Conservation (phyloP, 2,888 invertebrate species). For the Pristionchus arcanus region DNA sequence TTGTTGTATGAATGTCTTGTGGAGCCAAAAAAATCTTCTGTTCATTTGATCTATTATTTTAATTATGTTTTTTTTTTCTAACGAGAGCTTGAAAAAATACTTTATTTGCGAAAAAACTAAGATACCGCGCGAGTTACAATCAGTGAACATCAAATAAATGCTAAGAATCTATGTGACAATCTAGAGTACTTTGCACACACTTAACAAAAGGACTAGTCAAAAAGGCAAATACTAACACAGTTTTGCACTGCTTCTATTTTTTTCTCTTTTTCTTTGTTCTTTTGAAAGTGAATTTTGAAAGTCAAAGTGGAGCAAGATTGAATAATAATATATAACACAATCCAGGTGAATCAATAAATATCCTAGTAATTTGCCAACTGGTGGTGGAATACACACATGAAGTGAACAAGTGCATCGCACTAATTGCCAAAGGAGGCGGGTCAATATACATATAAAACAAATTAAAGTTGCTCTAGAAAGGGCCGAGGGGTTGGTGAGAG, state of each 20-base stretch:
- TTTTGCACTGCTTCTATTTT: not conserved
- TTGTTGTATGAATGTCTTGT: conserved; percentile 3
- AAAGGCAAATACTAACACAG: not conserved
- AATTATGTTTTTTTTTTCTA: too few relatives aligned
- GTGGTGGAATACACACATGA: not conserved
- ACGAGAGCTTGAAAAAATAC: not conserved
- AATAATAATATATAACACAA: not conserved
- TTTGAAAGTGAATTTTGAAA: not conserved
- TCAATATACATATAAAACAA: not conserved
- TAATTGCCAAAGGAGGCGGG: not conserved
- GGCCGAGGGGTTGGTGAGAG: not conserved
- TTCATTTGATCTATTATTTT: too few relatives aligned
- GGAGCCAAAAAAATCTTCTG: too few relatives aligned
- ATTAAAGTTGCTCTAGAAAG: conserved; percentile 23
- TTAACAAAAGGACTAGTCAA: not conserved
- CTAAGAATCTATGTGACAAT: not conserved
- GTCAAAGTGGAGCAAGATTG: not conserved
- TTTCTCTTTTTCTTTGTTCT: not conserved
- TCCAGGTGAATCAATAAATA: conserved; percentile 20
- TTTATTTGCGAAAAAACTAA: conserved; percentile 5
- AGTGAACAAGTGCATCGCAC: conserved; percentile 27
- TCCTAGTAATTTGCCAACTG: not conserved
- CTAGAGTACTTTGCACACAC: not conserved
- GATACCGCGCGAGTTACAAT: conserved; percentile 31
- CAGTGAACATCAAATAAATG: not conserved